phyloP scores from a whole-genome alignment of 2,888 invertebrate species.

The Autographa pulchrina region DNA sequence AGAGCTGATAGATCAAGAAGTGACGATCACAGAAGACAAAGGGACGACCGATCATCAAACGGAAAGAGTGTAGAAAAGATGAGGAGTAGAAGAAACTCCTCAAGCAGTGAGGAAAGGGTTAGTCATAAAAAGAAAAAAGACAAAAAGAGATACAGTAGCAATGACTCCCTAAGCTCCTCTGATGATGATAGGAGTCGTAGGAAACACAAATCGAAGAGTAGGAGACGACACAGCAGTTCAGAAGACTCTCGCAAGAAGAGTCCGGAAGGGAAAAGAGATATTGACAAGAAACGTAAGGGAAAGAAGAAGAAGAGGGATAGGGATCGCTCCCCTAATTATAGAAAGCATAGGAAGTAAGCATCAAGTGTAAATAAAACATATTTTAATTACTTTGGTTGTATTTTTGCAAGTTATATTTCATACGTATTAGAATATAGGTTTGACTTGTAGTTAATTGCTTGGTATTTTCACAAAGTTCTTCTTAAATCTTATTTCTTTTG shows the following conservation, averaged over 20 bases:
- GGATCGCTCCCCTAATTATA: constrained; percentile 86
- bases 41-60: constrained; percentile 66
- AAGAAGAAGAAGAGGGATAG: constrained; percentile 88
- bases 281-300: constrained; percentile 89
- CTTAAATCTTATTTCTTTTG: no score
- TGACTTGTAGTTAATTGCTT: no score
- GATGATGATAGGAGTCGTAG: constrained; percentile 65
- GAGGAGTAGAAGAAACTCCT: constrained; percentile 63
- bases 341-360: constrained; percentile 84
- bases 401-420: neutral
- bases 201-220: constrained; percentile 59
- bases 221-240: constrained; percentile 65
- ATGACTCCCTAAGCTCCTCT: constrained; percentile 72
- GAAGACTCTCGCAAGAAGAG: constrained; percentile 75
- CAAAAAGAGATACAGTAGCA: constrained; percentile 70
- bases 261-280: constrained; percentile 83
- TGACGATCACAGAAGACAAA: constrained; percentile 56
- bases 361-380: constrained; percentile 51
- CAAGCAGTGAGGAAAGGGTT: constrained; percentile 64
- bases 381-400: neutral
- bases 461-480: no score
- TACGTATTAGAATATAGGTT: neutral
- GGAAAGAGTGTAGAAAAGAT: constrained; percentile 61
- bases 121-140: constrained; percentile 64
- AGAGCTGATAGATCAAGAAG: constrained; percentile 33